A percentile compares a stretch with the other conserved stretches of the same genome.
Evolutionary conservation across 2,888 invertebrate genomes (phyloP).

Genomic region (Ophioninae sp.): DNA sequence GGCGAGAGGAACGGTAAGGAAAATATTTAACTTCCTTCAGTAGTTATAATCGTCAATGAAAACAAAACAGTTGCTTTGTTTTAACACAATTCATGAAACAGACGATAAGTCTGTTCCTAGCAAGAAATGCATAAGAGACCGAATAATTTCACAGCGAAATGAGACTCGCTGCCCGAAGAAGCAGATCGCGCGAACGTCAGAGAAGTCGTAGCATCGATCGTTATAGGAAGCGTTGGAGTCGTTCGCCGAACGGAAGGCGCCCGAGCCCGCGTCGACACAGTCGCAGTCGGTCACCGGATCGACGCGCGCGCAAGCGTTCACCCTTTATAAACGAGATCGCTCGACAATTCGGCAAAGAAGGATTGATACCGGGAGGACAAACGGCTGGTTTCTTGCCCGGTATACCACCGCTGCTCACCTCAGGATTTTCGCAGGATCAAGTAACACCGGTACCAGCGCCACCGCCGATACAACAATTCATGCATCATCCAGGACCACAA

Average conservation of each 20-base stretch:
- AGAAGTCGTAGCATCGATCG: conserved; percentile 72
- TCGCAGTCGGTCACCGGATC: conserved; percentile 73
- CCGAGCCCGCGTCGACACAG: conserved; percentile 70
- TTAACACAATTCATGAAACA: not conserved
- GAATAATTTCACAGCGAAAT: conserved; percentile 67
- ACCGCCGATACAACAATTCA: conserved; percentile 54
- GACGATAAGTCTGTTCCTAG: not conserved
- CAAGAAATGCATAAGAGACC: conserved; percentile 43
- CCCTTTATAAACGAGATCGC: conserved; percentile 79
- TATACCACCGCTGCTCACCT: conserved; percentile 64
- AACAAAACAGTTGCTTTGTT: not conserved
- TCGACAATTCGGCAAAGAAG: conserved; percentile 75
- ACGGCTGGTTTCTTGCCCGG: conserved; percentile 65
- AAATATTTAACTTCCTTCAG: conserved; percentile 23
- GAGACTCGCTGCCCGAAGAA: conserved; percentile 70
- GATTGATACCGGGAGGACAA: conserved; percentile 62
- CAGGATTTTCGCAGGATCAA: conserved; percentile 53
- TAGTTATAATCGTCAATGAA: not conserved
- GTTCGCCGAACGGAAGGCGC: conserved; percentile 72
- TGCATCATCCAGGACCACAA: conserved; percentile 64
- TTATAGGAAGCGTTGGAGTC: conserved; percentile 72
- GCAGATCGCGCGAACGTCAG: conserved; percentile 76
- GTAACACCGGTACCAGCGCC: conserved; percentile 41
- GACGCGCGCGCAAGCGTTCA: conserved; percentile 75
- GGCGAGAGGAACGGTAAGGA: conserved; percentile 77